These are phyloP conservation scores for Microtus californicus DNA, from an alignment of 2,797 vertebrate genomes.

Conservation along the genomic window DNA sequence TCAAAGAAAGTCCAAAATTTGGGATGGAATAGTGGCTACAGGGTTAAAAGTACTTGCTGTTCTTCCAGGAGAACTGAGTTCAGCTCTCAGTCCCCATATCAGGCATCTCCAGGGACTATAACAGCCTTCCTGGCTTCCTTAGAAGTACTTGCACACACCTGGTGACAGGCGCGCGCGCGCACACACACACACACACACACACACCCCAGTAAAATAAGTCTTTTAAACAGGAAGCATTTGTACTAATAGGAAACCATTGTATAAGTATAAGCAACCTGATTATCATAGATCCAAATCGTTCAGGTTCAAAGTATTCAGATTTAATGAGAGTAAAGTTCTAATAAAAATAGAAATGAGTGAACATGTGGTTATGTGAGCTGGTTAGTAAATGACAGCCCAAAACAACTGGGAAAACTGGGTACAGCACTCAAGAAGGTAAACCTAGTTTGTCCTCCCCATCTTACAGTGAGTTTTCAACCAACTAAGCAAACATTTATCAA, in stretches of 20 bases:
- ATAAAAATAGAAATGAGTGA: too few relatives aligned
- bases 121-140: background rate
- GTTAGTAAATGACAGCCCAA: too few relatives aligned
- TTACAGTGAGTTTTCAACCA: too few relatives aligned
- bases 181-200: background rate
- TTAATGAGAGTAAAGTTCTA: slow-evolving; percentile 30
- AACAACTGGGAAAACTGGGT: too few relatives aligned
- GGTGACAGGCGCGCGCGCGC: too few relatives aligned
- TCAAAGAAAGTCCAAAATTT: background rate
- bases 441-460: too few relatives aligned
- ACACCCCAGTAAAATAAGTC: background rate
- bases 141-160: background rate
- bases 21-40: background rate
- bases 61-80: background rate
- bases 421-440: too few relatives aligned
- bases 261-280: background rate
- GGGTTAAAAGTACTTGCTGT: background rate
- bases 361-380: too few relatives aligned
- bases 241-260: background rate
- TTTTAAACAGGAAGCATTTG: background rate
- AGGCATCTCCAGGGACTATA: background rate
- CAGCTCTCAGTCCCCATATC: background rate
- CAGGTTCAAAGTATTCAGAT: background rate
- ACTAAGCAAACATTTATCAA: too few relatives aligned
- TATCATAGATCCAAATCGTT: background rate